Base-by-base conservation (phyloP, 64 coral and sea anemone species). In the Stichodactyla helianthus region DNA sequence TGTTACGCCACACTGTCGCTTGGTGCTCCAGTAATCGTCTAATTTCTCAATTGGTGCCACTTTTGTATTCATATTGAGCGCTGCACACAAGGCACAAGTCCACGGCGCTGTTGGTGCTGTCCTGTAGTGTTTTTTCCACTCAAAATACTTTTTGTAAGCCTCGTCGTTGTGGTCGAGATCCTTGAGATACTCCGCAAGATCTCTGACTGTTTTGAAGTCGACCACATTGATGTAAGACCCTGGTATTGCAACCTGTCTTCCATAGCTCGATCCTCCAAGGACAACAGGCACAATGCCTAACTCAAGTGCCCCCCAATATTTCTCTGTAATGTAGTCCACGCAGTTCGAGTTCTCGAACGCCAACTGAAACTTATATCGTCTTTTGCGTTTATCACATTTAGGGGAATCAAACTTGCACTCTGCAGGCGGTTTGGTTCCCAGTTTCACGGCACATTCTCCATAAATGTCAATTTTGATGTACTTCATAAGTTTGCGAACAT, bases 321-420 rank as follows among this genome's bases (percentile, higher is more conserved):
- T 93, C 51, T 93, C 92, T 4, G 92, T 93, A 51, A 93, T 82
- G 15, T 93, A 93, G 11, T 93, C 92, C 9, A 86, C 7, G 19
- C 92, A 89, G 28, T 89, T 89, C 27, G 86, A 82, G 53, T 94
- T 94, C 77, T 94, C 92, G 71, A 94, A 94, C 12, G 92, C 79
- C 54, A 94, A 53, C 18, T 94, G 89, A 67, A 94, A 94, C 67
- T 93, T 93, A 22, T 93, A 81, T 7, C 85, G 83, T 51, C 57
- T 80, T 22, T 89, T 55, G 15, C 86, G 71, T 2, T 82, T 70
- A 16, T 89, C 68, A 35, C 92, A 93, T 59, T 59, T 59, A 12
- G 31, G 50, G 55, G 92, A 80, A 51, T 88, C 44, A 2, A 52
- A 79, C 16, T 61, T 78, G 16, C 87, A 89, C 4, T 62, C 13